Base-by-base conservation (phyloP, 2,888 invertebrate species). In the Campopleginae sp. region DNA sequence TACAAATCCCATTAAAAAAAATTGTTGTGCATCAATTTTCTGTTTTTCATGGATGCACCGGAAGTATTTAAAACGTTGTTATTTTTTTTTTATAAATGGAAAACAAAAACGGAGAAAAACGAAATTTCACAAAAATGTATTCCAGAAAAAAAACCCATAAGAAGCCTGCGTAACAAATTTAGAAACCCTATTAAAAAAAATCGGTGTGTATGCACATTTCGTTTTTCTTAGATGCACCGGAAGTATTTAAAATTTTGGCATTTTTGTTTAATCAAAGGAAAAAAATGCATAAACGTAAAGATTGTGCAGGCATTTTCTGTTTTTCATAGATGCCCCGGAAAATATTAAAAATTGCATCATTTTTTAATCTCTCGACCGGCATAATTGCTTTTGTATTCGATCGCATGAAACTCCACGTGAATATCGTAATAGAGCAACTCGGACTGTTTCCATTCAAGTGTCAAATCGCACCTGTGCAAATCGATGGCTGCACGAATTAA, bases 401-500 rank as follows among this genome's bases (percentile, higher is more conserved):
- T 31, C n/a, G 42, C 58, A 23, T 48, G 33, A 31, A 23, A 71
- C n/a, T n/a, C 66, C 80, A 83, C 58, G 58, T 76, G 70, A 66
- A 80, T 51, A 66, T 46, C 61, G 61, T 74, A 74, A 77, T 63
- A 51, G 51, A 81, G 72, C 51, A 42, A 66, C 74, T 68, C 51
- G 61, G 61, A 81, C 68, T 38, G 10, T 71, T 44, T 48, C 58
- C 46, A 31, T 68, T 51, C 46, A 19, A 82, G 79, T 74, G 70
- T 65, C 54, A 48, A 7, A 75, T 77, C 74, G 74, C 65, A 48
- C 71, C 78, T 76, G 72, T 68, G 58, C 71, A 74, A 63, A 78
- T 48, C 46, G 58, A 48, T 77, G 71, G 44, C 66, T 77, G 72
- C 72, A 80, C 80, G 71, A 80, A 80, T 81, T 81, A 78, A 84